phyloP scores from a whole-genome alignment of 2,888 invertebrate genomes.

The Zaprionus bogoriensis region DNA sequence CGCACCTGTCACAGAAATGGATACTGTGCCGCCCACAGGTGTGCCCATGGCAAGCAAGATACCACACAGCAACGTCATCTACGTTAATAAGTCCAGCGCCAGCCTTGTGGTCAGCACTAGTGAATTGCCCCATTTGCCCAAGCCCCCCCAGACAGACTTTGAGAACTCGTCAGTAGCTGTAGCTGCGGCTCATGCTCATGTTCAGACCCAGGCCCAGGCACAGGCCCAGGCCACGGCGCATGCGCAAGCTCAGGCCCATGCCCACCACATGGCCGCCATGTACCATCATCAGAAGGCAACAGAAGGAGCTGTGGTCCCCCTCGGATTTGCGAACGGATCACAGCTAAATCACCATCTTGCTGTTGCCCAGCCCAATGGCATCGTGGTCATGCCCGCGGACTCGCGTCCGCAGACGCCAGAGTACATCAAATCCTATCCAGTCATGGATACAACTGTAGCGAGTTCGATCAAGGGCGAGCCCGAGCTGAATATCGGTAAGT shows the following conservation, averaged over 20 bases:
- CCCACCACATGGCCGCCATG: slow-evolving; percentile 55
- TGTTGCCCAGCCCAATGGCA: slow-evolving; percentile 35
- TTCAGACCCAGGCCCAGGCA: slow-evolving; percentile 14
- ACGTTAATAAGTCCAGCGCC: slow-evolving; percentile 74
- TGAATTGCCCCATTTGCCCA: slow-evolving; percentile 10
- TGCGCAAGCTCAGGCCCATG: slow-evolving; percentile 21
- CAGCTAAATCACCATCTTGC: slow-evolving; percentile 41
- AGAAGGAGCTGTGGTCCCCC: not conserved
- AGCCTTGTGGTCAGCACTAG: slow-evolving; percentile 50
- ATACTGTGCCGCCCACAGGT: slow-evolving; percentile 80
- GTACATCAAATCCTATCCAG: slow-evolving; percentile 83
- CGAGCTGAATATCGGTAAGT: slow-evolving; percentile 82
- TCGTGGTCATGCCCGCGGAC: slow-evolving; percentile 75
- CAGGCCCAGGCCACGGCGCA: slow-evolving; percentile 17
- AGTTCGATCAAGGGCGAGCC: slow-evolving; percentile 83
- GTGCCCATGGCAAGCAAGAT: slow-evolving; percentile 74
- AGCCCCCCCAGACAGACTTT: slow-evolving; percentile 25
- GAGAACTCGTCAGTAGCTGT: slow-evolving; percentile 18
- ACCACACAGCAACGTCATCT: slow-evolving; percentile 81
- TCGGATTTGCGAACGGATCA: not conserved
- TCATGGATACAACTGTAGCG: slow-evolving; percentile 83
- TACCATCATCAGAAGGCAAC: slow-evolving; percentile 31
- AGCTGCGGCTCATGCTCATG: slow-evolving; percentile 25
- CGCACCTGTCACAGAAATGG: slow-evolving; percentile 80
- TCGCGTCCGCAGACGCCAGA: slow-evolving; percentile 82